These are phyloP conservation scores for Apis cerana DNA, from an alignment of 1,140 invertebrate genomes.

Conservation along the genomic window DNA sequence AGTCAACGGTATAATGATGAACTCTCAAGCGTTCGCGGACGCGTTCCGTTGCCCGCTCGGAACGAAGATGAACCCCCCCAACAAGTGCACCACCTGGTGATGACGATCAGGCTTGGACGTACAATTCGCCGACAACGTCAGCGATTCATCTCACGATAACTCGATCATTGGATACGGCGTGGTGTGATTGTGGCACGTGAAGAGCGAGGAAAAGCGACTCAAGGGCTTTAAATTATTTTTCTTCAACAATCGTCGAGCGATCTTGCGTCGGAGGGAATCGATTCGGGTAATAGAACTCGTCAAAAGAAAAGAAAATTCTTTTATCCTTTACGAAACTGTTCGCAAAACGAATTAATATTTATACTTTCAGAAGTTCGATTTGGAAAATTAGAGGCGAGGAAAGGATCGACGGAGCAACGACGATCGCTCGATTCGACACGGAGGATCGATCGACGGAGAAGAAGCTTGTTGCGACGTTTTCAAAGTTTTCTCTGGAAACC, in stretches of 20 bases:
- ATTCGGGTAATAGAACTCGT: constrained; percentile 9
- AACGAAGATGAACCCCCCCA: constrained; percentile 86
- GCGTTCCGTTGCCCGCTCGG: constrained; percentile 86
- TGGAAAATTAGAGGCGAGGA: not conserved
- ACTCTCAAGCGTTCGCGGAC: constrained; percentile 85
- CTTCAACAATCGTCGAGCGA: constrained; percentile 36
- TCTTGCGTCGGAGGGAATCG: constrained; percentile 35
- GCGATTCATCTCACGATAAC: constrained; percentile 6
- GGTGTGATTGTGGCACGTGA: not conserved
- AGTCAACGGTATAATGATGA: constrained; percentile 83
- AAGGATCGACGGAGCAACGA: not conserved
- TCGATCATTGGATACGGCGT: constrained; percentile 16
- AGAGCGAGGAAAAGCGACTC: not conserved
- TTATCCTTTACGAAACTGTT: not conserved
- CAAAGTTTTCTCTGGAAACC: constrained; percentile 30
- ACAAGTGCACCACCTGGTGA: constrained; percentile 89
- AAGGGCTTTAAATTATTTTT: constrained; percentile 14
- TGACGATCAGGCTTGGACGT: constrained; percentile 50
- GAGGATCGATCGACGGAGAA: constrained; percentile 31
- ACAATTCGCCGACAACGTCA: constrained; percentile 19
- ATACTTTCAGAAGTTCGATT: not conserved
- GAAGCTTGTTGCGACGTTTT: constrained; percentile 54
- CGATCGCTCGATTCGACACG: not conserved
- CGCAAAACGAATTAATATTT: not conserved
- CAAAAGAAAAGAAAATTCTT: too few species aligned